Evolutionary conservation across 2,113 vertebrate species (phyloP).

Genomic region (Tragulus kanchil): DNA sequence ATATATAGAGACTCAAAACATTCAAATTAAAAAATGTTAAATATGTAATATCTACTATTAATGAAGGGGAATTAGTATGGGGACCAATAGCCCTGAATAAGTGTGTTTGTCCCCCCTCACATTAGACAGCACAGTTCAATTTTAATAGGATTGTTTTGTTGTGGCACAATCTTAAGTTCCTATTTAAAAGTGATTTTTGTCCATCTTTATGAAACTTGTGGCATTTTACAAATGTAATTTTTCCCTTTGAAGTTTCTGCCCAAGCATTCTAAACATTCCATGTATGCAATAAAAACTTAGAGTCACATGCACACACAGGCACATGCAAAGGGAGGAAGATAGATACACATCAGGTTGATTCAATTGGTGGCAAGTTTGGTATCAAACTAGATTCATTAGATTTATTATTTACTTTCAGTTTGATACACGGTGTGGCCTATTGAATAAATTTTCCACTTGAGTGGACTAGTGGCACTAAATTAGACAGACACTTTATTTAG

Average conservation of each 20-base stretch:
- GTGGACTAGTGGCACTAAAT: neutral
- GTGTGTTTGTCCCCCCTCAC: neutral
- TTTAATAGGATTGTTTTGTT: neutral
- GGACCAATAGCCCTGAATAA: neutral
- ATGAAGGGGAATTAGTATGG: neutral
- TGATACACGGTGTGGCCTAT: neutral
- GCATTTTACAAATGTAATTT: neutral
- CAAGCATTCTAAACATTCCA: neutral
- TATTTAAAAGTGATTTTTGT: neutral
- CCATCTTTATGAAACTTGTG: neutral
- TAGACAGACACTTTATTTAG: neutral
- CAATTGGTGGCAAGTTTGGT: neutral
- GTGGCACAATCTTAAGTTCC: neutral
- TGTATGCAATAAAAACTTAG: neutral
- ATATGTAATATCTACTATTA: neutral
- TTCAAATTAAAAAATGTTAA: neutral
- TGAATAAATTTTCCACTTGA: conserved; percentile 4
- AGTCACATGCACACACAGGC: neutral
- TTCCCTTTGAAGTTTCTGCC: conserved; percentile 19
- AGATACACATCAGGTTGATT: neutral
- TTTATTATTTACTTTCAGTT: conserved; percentile 44
- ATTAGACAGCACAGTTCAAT: neutral
- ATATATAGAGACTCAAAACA: neutral
- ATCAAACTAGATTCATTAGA: neutral
- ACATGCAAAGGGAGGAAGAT: neutral